Evolutionary conservation across 2,113 vertebrate species (phyloP).

Genomic region (Chascanopsetta lugubris): DNA sequence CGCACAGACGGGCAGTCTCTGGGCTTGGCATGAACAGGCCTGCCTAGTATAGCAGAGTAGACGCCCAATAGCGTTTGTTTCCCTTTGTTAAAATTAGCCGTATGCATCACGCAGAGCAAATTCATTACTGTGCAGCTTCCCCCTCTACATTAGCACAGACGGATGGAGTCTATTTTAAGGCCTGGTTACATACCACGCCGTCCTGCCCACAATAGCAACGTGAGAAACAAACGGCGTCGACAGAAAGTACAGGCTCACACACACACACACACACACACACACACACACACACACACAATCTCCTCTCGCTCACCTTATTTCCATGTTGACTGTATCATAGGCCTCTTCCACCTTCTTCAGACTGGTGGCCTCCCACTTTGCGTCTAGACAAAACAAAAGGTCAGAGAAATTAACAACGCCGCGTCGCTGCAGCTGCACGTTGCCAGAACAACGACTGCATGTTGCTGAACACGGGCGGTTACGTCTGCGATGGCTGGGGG

Average conservation of each 20-base stretch:
- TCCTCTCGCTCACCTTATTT: slow-evolving; percentile 72
- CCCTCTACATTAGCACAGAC: slow-evolving; percentile 41
- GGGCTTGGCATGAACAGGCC: slow-evolving; percentile 23
- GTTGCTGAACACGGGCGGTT: slow-evolving; percentile 63
- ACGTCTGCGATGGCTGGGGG: slow-evolving; percentile 33
- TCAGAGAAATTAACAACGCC: slow-evolving; percentile 68
- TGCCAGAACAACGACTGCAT: slow-evolving; percentile 53
- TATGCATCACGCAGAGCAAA: slow-evolving; percentile 58
- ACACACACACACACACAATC: slow-evolving; percentile 18
- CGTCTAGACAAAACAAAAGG: slow-evolving; percentile 73
- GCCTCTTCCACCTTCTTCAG: slow-evolving; percentile 76
- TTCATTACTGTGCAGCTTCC: slow-evolving; percentile 66
- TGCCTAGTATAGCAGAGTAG: slow-evolving; percentile 45
- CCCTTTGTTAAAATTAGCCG: slow-evolving; percentile 72
- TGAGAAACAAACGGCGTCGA: slow-evolving; percentile 23
- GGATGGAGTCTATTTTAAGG: slow-evolving; percentile 65
- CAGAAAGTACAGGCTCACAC: slow-evolving; percentile 13
- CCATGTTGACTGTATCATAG: slow-evolving; percentile 70
- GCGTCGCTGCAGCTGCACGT: slow-evolving; percentile 47
- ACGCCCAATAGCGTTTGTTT: slow-evolving; percentile 60
- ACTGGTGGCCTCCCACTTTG: slow-evolving; percentile 66
- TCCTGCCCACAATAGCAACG: slow-evolving; percentile 31
- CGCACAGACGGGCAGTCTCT: slow-evolving; percentile 9
- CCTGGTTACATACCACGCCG: slow-evolving; percentile 36
- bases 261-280: no score